Evolutionary conservation across 2,888 invertebrate genomes (phyloP).

Genomic region (Atherix ibis): DNA sequence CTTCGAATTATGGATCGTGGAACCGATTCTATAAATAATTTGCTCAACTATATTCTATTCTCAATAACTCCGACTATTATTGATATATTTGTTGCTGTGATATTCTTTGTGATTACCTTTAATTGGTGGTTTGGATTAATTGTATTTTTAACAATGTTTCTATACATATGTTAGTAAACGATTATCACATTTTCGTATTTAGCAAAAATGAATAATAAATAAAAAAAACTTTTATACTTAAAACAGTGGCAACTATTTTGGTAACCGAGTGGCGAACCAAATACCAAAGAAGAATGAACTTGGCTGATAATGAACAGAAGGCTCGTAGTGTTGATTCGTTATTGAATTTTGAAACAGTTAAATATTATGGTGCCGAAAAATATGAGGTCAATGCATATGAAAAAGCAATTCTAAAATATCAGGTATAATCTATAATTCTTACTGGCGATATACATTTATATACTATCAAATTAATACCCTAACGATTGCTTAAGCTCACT

Average conservation of each 20-base stretch:
- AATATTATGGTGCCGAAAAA: conserved; percentile 88
- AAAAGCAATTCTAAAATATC: conserved; percentile 70
- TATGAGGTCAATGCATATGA: conserved; percentile 80
- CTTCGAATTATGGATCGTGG: conserved; percentile 93
- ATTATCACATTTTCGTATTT: too few species aligned
- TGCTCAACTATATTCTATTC: conserved; percentile 83
- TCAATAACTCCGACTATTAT: conserved; percentile 84
- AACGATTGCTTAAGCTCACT: too few species aligned
- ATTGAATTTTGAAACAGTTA: conserved; percentile 96
- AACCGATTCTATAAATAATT: conserved; percentile 87
- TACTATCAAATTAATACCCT: too few species aligned
- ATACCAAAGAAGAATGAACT: conserved; percentile 84
- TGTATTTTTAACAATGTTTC: conserved; percentile 80
- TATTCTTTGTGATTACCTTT: conserved; percentile 75
- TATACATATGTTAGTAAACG: conserved; percentile 64
- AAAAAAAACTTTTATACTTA: conserved; percentile 5
- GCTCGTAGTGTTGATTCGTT: conserved; percentile 90
- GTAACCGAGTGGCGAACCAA: conserved; percentile 98
- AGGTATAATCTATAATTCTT: too few species aligned
- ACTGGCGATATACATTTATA: too few species aligned
- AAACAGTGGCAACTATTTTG: conserved; percentile 60
- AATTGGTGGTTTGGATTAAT: conserved; percentile 92
- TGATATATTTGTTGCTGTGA: conserved; percentile 81
- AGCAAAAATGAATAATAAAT: conserved; percentile 4
- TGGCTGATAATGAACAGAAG: conserved; percentile 81